Conservation (phyloP, 2,113 vertebrate species). For the Polyodon spathula region DNA sequence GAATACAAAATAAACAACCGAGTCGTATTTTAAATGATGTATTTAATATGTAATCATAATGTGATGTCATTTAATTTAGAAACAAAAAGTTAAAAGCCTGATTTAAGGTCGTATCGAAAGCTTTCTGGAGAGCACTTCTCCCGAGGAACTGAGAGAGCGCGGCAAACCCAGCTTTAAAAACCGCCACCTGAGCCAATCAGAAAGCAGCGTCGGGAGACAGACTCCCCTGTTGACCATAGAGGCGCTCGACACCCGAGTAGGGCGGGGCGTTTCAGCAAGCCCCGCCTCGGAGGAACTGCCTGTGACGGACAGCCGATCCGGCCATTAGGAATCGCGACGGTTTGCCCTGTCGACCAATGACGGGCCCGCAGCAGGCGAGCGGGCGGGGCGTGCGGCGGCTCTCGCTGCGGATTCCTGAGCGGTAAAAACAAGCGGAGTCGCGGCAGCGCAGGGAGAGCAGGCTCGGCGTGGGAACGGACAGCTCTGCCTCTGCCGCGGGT, state of each 20-base stretch:
- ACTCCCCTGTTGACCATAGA: not conserved
- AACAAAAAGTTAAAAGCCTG: too few relatives aligned
- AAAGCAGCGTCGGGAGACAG: not conserved
- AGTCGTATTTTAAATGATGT: too few relatives aligned
- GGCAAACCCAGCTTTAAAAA: not conserved
- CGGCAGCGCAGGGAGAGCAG: conserved; percentile 9
- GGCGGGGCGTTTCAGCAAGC: not conserved
- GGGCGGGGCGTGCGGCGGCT: conserved; percentile 33
- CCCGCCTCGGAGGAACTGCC: conserved; percentile 26
- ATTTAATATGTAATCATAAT: too few relatives aligned
- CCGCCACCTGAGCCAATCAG: not conserved
- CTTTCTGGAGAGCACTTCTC: too few relatives aligned
- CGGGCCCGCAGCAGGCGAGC: conserved; percentile 2
- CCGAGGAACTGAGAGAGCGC: too few relatives aligned
- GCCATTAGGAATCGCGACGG: conserved; percentile 28
- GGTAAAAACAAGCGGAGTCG: conserved; percentile 36
- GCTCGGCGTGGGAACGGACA: not conserved
- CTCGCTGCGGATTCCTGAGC: conserved; percentile 46
- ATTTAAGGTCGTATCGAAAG: too few relatives aligned
- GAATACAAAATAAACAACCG: too few relatives aligned
- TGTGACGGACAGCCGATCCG: conserved; percentile 27
- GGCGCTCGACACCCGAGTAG: not conserved
- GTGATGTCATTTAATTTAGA: too few relatives aligned
- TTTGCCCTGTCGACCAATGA: conserved; percentile 31
- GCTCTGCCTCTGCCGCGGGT: conserved; percentile 8